Base-by-base conservation (phyloP, 2,113 vertebrate genomes). In the Campylorhamphus procurvoides region DNA sequence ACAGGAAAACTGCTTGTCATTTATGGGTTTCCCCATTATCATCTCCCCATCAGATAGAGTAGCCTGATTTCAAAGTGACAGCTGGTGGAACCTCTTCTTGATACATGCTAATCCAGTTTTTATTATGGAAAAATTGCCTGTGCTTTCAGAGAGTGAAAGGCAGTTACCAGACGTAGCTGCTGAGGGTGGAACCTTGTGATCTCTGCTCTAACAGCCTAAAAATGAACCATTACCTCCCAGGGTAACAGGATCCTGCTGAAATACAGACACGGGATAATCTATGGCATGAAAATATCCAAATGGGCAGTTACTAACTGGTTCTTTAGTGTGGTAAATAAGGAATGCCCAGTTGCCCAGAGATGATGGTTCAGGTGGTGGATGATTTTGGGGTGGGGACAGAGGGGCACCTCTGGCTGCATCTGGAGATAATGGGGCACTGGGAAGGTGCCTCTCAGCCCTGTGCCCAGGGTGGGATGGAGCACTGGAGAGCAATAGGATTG, bases 71-170 rank as follows among this genome's bases (percentile, higher is more conserved):
- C 98, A 98, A 98, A 97, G 98, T 98, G 99, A 99, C 99, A 99
- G 99, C 99, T 99, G 99, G 99, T 97, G 98, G 98, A 97, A 98
- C 98, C 98, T 98, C 98, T 98, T 98, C 98, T 97, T 98, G 99
- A 99, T 99, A 99, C 99, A 98, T 98, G 97, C 98, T 99, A 99
- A 99, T 99, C 99, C 99, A 99, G 98, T 99, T 99, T 99, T 99
- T 99, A 99, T 99, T 99, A 99, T 99, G 98, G 98, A 99, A 98
- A 98, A 99, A 99, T 98, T 98, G 98, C 98, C 98, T 98, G 97
- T 90, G 98, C 98, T 99, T 98, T 97, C 98, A 97, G 98, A 97
- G 98, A 98, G 98, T 96, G 97, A 98, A 93, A 97, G 98, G 98
- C 98, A 98, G 98, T 97, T 98, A 97, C 96, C 97, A 98, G 98